Base-by-base conservation (phyloP, 2,113 vertebrate genomes). In the Rattus rattus region DNA sequence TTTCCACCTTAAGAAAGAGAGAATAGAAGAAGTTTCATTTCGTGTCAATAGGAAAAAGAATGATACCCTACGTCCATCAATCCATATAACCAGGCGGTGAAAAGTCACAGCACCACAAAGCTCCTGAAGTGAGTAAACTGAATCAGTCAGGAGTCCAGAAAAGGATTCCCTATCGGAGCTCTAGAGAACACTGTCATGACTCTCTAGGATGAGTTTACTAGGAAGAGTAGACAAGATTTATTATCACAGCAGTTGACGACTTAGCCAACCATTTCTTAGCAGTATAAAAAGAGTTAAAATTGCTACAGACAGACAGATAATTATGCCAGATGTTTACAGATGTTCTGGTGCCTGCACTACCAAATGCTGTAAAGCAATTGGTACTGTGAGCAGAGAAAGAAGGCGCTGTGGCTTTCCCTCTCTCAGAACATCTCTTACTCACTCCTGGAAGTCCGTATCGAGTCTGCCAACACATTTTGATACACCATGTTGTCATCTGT, bases 401-500 rank as follows among this genome's bases (percentile, higher is more conserved):
- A 89, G 85, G 22, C 4, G 9, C 22, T 43, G 22, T 20, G 19
- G 47, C 28, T 88, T 93, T 30, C 26, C 63, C 47, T 92, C 86
- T 79, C n/a, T 63, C 36, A 73, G 17, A 14, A 73, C 43, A 39
- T 30, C 63, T 85, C 49, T 61, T 49, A 97, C 97, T 97, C n/a
- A 98, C 96, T 56, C 90, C 36, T 77, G 26, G 22, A 63, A 13
- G 80, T 73, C 86, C 94, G 95, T 63, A 97, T 39, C 49, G 9
- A 83, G 43, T 96, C 81, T 59, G 97, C 95, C 69, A 98, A 33
- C 36, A 96, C 92, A 4, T 75, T 93, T 61, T 95, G 92, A 73
- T 86, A 97, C 22, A 98, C 75, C 39, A 86, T 97, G 43, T 81
- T 83, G 39, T 97, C 70, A 81, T 80, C 97, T 98, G 79, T 90